Evolutionary conservation across 2,113 vertebrate species (phyloP), one percentile per base, ranked within the genome.

Genomic region (Agapornis roseicollis): DNA sequence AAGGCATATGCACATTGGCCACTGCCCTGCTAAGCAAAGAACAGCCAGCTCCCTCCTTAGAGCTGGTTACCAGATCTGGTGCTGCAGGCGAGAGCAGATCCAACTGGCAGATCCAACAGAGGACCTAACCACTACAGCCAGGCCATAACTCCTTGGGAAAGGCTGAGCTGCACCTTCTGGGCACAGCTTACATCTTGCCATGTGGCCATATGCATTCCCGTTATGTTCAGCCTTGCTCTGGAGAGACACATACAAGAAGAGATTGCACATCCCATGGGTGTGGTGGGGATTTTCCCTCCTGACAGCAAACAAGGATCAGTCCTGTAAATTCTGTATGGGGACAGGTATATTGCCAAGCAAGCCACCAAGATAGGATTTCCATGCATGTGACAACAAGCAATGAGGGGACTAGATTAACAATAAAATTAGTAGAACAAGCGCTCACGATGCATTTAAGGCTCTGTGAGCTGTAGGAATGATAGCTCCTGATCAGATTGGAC

Each of bases 1-100:
- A 20, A 39, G 33, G 19, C 42, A 56, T 39, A 53, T 3, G 6
- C 1, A 0, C 41, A 44, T 10, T 1, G 3, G 33, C 31, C 29
- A 52, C 55, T 0, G 1, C 46, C 16, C n/a, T 70, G 50, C 47
- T 70, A 61, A 56, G 31, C 0, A 5, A 80, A 68, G 39, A 82
- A 41, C 64, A 44, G 64, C 10, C 80, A 78, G 56, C 13, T 69
- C 42, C 13, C 61, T 86, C 50, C 85, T 20, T 27, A 44, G 35
- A 78, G 60, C 79, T 83, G 63, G 25, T 88, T 63, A 68, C 53
- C 71, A 91, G 47, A 65, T 8, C 68, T 80, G 92, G 77, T 2
- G 2, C 42, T 81, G 47, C 33, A 24, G n/a, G 56, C 3, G 5
- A 81, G 28, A 58, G 16, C 31, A 78, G 68, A 65, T 78, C 76